Base-by-base conservation (phyloP, 2,113 vertebrate species). In the Callipepla californica region DNA sequence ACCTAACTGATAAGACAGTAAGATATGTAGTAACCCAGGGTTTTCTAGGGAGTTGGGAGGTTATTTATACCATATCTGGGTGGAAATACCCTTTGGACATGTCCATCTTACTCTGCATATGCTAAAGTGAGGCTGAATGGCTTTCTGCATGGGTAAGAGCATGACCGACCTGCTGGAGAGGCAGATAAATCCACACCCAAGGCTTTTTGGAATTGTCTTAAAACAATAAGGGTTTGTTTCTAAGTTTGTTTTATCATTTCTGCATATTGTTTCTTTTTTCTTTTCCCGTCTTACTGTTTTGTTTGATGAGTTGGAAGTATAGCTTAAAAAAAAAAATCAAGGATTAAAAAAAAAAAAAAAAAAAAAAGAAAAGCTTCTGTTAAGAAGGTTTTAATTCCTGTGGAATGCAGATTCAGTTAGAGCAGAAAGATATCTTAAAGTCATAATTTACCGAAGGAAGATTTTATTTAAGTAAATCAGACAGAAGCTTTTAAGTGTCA, bases 401-500 rank as follows among this genome's bases (percentile, higher is more conserved):
- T 57, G 68, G 73, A 85, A 96, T 78, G 26, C 72, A 87, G 38
- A 68, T 91, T 80, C 59, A 32, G 74, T 80, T 74, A 16, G 21
- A 92, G 72, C 36, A 80, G 73, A 78, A 78, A 89, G 85, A 62
- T 85, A 67, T 74, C 94, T 92, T 85, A 83, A 94, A 91, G 63
- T 83, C 7, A 1, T 87, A 89, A 94, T 94, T 89, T 95, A 67
- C 38, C 0, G 85, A 92, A 95, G 87, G 85, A 92, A 91, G 85
- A 87, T 72, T 83, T 94, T 74, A 90, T 95, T 45, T 3, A 92
- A 93, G 90, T 66, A 92, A 93, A 90, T 89, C 89, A 94, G 80
- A 95, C 82, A 90, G 85, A 92, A 80, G 92, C 93, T 93, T 97
- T 94, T 92, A 94, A 91, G 91, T 92, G 93, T 97, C 89, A 91